phyloP scores from a whole-genome alignment of 2,113 vertebrate species.

The Myodes glareolus region DNA sequence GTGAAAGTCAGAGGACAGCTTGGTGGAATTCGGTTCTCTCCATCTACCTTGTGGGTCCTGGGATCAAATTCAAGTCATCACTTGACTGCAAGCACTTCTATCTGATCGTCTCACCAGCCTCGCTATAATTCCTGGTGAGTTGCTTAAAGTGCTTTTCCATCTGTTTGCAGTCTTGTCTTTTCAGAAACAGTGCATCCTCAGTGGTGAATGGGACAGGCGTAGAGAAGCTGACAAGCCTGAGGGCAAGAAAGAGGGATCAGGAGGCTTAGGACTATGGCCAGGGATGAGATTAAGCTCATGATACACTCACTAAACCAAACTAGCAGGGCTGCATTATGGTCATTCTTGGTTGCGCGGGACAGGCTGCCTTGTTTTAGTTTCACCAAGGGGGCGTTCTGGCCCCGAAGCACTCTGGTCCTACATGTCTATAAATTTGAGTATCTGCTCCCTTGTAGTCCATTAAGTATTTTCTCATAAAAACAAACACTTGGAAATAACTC shows the following conservation, averaged over 20 bases:
- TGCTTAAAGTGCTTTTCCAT: neutral
- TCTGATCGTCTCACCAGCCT: neutral
- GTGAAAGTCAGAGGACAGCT: neutral
- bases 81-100: neutral
- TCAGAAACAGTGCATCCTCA: neutral
- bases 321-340: fast-evolving
- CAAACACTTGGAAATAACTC: neutral
- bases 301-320: neutral
- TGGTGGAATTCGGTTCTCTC: no score
- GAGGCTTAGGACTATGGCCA: neutral
- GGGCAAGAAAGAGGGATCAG: neutral
- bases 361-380: neutral
- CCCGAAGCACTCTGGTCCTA: fast-evolving
- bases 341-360: fast-evolving
- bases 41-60: neutral
- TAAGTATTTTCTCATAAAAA: neutral
- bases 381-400: fast-evolving
- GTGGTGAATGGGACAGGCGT: neutral
- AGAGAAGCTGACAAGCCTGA: neutral
- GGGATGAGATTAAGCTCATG: neutral
- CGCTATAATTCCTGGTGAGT: neutral
- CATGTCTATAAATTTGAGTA: fast-evolving
- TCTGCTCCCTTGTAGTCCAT: fast-evolving
- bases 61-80: neutral
- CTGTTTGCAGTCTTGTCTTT: neutral